Conservation (phyloP, 1,140 invertebrate genomes). For the Polypedilum vanderplanki region DNA sequence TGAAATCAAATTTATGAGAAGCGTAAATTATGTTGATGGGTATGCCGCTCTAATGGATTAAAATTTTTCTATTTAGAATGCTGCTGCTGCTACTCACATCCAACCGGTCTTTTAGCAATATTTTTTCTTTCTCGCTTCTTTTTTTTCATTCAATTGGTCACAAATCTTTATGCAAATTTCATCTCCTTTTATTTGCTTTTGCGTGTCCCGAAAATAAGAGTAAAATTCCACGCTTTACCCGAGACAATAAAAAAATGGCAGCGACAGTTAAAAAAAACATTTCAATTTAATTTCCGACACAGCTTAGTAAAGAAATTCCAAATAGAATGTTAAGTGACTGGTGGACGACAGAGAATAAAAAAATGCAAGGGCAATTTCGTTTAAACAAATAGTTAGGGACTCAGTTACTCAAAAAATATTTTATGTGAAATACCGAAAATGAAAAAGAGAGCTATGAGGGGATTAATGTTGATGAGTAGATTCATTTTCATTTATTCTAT, state of each 20-base stretch:
- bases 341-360: background rate
- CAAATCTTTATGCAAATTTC: conserved; percentile 19
- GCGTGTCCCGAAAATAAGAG: background rate
- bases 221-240: background rate
- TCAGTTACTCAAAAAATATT: too few relatives aligned
- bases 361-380: too few relatives aligned
- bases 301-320: conserved; percentile 4
- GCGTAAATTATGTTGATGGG: conserved; percentile 17
- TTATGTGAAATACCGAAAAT: too few relatives aligned
- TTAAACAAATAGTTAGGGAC: too few relatives aligned
- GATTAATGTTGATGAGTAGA: too few relatives aligned
- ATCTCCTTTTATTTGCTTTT: conserved; percentile 1
- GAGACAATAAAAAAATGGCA: conserved; percentile 11
- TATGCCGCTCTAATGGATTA: conserved; percentile 11
- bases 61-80: background rate
- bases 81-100: background rate
- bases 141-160: conserved; percentile 19
- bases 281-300: conserved; percentile 18
- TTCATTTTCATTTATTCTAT: too few relatives aligned
- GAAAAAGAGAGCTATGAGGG: too few relatives aligned
- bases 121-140: background rate
- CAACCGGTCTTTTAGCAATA: too few relatives aligned
- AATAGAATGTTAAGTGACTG: background rate
- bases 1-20: conserved; percentile 14
- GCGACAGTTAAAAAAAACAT: conserved; percentile 2